Percentiles rank a stretch among this genome's conserved stretches.
These are phyloP conservation scores for Lasioglossum oenotherae DNA, from an alignment of 2,888 invertebrate genomes.

Conservation along the genomic window DNA sequence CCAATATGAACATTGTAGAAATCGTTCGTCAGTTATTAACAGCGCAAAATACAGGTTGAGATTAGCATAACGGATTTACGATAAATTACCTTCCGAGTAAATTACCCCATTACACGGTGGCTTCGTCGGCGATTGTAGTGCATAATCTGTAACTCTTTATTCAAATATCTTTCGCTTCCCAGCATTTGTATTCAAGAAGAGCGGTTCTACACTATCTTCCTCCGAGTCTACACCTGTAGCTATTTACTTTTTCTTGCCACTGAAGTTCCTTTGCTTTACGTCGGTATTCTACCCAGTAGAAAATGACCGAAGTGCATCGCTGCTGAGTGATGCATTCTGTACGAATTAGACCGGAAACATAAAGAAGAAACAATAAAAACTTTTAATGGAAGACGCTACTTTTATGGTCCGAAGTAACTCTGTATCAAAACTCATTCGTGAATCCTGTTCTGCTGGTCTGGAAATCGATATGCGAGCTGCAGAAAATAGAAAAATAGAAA, in stretches of 20 bases:
- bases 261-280: neutral
- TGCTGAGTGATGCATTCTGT: neutral
- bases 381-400: neutral
- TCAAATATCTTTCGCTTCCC: neutral
- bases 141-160: neutral
- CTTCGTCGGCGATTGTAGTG: neutral
- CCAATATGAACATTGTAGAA: neutral
- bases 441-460: neutral
- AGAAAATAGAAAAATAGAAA: neutral
- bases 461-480: neutral
- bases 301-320: neutral
- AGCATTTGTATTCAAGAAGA: conserved; percentile 3
- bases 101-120: neutral
- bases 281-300: neutral
- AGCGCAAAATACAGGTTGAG: neutral
- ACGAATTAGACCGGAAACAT: neutral
- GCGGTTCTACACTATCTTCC: neutral
- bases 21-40: neutral
- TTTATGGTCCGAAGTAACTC: neutral
- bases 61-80: neutral
- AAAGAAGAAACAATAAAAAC: conserved; percentile 2
- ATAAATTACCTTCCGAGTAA: neutral
- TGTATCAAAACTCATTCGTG: neutral
- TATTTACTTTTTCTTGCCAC: conserved; percentile 1
- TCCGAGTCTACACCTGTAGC: conserved; percentile 13